These are phyloP conservation scores for Scalopus aquaticus DNA, from an alignment of 2,113 vertebrate genomes.

Conservation along the genomic window DNA sequence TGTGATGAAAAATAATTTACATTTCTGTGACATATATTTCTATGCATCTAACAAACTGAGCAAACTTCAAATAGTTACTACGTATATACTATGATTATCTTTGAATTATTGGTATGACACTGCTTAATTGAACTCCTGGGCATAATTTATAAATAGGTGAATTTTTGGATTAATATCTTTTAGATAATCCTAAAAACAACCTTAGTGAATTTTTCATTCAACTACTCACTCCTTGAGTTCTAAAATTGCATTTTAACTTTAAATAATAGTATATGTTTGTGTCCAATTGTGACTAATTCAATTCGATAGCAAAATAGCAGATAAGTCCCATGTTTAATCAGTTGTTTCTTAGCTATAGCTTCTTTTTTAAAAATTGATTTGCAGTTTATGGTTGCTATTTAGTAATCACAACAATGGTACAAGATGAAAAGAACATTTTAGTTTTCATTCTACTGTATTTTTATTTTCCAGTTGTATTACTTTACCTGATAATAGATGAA, in stretches of 20 bases:
- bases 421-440: neutral
- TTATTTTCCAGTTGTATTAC: neutral
- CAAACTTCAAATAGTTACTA: neutral
- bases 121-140: neutral
- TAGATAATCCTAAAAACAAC: neutral
- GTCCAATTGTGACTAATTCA: neutral
- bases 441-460: neutral
- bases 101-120: neutral
- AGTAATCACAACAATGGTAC: neutral
- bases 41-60: constrained; percentile 7
- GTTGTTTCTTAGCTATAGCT: neutral
- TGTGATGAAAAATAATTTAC: neutral
- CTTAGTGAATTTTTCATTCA: neutral
- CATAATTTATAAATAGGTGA: neutral
- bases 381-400: neutral
- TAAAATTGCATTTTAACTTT: constrained; percentile 31
- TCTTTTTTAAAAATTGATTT: neutral
- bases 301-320: neutral
- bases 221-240: neutral
- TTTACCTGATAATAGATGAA: neutral
- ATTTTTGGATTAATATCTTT: neutral
- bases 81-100: neutral
- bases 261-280: neutral
- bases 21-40: neutral
- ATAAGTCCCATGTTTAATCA: neutral